These are phyloP conservation scores for Trinorchestia longiramus DNA, from an alignment of 1,140 invertebrate species.

Conservation along the genomic window DNA sequence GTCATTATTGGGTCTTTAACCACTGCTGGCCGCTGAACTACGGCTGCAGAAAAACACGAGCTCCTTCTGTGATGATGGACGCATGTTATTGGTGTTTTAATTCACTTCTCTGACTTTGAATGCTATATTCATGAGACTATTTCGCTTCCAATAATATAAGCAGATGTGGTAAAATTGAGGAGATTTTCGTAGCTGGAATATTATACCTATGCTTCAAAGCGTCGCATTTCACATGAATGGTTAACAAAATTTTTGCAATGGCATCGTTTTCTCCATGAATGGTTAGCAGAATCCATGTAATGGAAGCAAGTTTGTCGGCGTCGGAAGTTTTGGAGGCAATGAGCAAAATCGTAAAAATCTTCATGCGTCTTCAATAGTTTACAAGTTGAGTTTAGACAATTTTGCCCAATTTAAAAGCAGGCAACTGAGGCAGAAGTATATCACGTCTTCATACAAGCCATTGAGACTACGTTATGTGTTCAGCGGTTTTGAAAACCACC, in stretches of 20 bases:
- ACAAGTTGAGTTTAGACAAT: neutral
- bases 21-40: neutral
- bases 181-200: neutral
- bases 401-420: neutral
- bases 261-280: no score
- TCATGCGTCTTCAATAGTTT: neutral
- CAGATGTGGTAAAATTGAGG: neutral
- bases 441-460: neutral
- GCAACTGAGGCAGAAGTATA: neutral
- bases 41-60: neutral
- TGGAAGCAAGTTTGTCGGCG: neutral
- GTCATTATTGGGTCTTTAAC: slow-evolving; percentile 54
- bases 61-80: neutral
- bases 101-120: slow-evolving; percentile 1
- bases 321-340: neutral
- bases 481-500: neutral
- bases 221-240: neutral
- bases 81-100: neutral
- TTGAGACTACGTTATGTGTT: neutral
- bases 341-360: neutral
- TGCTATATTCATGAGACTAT: neutral
- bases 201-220: neutral
- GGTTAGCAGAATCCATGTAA: neutral
- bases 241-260: no score
- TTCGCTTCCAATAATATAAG: neutral